phyloP scores from a whole-genome alignment of 2,888 invertebrate species.

The Tanypteryx hageni region DNA sequence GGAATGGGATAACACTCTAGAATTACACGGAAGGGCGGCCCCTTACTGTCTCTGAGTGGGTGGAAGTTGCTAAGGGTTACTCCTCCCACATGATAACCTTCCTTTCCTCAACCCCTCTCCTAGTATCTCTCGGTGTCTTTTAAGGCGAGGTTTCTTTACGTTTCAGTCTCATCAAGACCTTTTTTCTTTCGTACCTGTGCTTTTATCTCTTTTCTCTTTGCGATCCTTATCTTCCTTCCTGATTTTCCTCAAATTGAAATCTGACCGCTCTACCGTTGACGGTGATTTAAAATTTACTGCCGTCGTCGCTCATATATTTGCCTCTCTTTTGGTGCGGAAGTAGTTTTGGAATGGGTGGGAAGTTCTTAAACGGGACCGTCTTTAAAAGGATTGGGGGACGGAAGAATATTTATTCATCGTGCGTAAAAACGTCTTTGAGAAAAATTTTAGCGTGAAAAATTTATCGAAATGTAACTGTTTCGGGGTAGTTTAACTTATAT shows the following conservation, averaged over 20 bases:
- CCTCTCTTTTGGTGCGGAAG: too few species aligned
- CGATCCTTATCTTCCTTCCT: background rate
- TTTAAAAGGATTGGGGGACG: too few species aligned
- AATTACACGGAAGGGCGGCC: constrained; percentile 54
- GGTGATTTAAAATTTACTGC: background rate
- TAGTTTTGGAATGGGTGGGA: too few species aligned
- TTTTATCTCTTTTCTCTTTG: background rate
- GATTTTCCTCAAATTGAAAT: background rate
- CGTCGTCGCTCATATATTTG: background rate
- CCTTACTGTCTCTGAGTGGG: background rate
- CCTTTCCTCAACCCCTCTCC: background rate
- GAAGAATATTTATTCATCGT: too few species aligned
- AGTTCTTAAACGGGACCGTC: too few species aligned
- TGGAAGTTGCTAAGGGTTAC: background rate
- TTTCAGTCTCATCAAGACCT: background rate
- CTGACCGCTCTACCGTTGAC: background rate
- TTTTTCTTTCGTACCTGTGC: background rate
- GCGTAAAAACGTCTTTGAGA: too few species aligned
- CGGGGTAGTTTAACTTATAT: too few species aligned
- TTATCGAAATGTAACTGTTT: too few species aligned
- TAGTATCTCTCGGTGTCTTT: background rate
- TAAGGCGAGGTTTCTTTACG: background rate
- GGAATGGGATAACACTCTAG: constrained; percentile 21
- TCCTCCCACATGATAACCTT: background rate
- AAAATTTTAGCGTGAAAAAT: too few species aligned